A percentile compares a stretch with the other conserved stretches of the same genome.
These are phyloP conservation scores for Oryctolagus cuniculus DNA, from an alignment of 2,113 vertebrate species.

Conservation along the genomic window DNA sequence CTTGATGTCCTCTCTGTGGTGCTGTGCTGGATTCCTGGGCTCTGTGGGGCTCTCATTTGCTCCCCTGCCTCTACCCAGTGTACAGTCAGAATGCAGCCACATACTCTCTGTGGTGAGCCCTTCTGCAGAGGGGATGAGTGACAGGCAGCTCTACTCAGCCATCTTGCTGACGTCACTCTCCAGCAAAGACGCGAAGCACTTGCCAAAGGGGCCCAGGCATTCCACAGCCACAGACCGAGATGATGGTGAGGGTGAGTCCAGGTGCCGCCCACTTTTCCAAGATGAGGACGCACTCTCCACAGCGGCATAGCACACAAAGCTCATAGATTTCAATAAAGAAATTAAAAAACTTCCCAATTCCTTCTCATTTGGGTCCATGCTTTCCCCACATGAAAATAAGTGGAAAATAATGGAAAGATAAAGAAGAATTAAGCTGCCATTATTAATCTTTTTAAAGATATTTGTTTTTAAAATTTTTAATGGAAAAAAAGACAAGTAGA, in stretches of 20 bases:
- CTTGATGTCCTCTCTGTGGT: neutral
- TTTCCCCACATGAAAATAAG: neutral
- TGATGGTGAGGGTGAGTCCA: no score
- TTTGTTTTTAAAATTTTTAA: no score
- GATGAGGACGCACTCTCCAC: no score
- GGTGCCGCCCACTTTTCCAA: no score
- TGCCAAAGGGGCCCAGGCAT: no score
- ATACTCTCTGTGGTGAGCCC: neutral
- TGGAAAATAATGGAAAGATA: neutral
- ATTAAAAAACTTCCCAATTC: neutral
- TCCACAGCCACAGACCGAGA: no score
- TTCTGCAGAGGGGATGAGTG: neutral
- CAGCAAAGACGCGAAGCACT: no score
- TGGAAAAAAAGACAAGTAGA: no score
- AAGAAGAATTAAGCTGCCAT: neutral
- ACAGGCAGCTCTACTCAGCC: neutral
- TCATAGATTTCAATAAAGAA: constrained; percentile 32
- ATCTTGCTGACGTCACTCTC: neutral
- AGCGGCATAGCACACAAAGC: no score
- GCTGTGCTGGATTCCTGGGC: neutral
- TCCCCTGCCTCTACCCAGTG: neutral
- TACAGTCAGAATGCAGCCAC: neutral
- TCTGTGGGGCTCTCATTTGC: neutral
- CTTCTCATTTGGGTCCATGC: neutral
- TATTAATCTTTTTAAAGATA: neutral